Conservation (phyloP, 2,797 vertebrate genomes). For the Craterocephalus amniculus region DNA sequence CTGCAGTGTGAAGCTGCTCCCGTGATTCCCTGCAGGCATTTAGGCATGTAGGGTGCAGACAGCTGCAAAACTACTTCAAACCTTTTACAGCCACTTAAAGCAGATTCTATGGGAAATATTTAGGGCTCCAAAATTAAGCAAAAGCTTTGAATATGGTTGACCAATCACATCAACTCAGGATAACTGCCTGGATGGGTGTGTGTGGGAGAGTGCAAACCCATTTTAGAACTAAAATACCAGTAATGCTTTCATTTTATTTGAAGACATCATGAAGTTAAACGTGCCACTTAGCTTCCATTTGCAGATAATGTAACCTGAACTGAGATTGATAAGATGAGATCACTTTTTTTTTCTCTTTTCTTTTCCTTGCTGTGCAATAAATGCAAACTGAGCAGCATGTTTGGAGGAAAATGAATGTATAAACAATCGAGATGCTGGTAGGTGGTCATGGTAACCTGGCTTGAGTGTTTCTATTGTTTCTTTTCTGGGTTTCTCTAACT, state of each 20-base stretch:
- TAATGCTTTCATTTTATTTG: slow-evolving; percentile 20
- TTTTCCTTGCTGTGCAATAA: slow-evolving; percentile 31
- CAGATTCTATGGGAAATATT: background rate
- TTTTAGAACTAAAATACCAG: slow-evolving; percentile 7
- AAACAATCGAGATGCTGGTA: slow-evolving; percentile 19
- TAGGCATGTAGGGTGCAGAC: background rate
- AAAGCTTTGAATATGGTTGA: slow-evolving; percentile 5
- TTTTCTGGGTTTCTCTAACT: slow-evolving; percentile 13
- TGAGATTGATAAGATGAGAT: slow-evolving; percentile 5
- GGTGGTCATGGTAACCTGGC: slow-evolving; percentile 38
- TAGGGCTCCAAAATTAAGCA: background rate
- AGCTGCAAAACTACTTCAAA: background rate
- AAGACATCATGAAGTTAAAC: background rate
- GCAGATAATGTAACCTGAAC: background rate
- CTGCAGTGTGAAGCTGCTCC: background rate
- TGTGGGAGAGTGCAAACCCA: background rate
- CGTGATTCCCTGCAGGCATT: too few species aligned
- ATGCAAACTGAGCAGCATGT: slow-evolving; percentile 17
- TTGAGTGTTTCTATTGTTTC: slow-evolving; percentile 30
- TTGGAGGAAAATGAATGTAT: slow-evolving; percentile 16
- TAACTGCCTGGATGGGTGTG: slow-evolving; percentile 5
- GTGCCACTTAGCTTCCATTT: background rate
- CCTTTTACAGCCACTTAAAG: background rate
- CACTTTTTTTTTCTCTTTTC: background rate
- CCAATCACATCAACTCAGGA: slow-evolving; percentile 16